Base-by-base conservation (phyloP, 2,888 invertebrate genomes). In the Tachina grossa region DNA sequence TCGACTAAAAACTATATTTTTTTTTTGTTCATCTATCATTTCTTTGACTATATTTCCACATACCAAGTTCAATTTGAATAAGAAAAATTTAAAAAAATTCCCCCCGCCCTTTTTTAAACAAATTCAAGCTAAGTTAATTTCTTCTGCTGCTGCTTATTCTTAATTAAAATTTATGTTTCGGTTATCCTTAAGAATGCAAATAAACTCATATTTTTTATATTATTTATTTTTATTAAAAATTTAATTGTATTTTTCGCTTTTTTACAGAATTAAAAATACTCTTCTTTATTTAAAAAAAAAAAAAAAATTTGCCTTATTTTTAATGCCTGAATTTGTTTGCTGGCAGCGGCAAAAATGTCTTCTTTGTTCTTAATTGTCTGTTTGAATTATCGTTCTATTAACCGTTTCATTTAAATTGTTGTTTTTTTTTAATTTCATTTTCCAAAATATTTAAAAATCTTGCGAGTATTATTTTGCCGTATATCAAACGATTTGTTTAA, bases 121-220 rank as follows among this genome's bases (percentile, higher is more conserved):
- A 9, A 9, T 14, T 13, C 1, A 1, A 14, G 14, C 57, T 31
- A 6, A 31, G 31, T 9, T 22, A 53, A 16, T 61, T 49, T 31
- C 45, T 71, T 51, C 43, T 45, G 31, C 19, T 41, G 57, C 1
- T 49, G 47, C 43, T 6, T 53, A 41, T 72, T 65, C 72, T 68
- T 78, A 79, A 74, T 79, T 85, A 63, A 68, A 85, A 82, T 82
- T 78, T 66, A 83, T 85, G 85, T 82, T 71, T 79, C 69, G 85
- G 85, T 85, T 85, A 85, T 82, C 82, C 85, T 85, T 82, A 82
- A 85, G 71, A 82, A 85, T 82, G 82, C 82, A 75, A 85, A 85
- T 82, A 66, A 85, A 82, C 77, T 57, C 49, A 77, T 85, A 78
- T 85, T 72, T 78, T 69, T 74, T 63, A 68, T 63, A 31, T 5